A percentile compares a stretch with the other conserved stretches of the same genome.
These are phyloP conservation scores for Tineola bisselliella DNA, from an alignment of 2,888 invertebrate genomes.

Conservation along the genomic window DNA sequence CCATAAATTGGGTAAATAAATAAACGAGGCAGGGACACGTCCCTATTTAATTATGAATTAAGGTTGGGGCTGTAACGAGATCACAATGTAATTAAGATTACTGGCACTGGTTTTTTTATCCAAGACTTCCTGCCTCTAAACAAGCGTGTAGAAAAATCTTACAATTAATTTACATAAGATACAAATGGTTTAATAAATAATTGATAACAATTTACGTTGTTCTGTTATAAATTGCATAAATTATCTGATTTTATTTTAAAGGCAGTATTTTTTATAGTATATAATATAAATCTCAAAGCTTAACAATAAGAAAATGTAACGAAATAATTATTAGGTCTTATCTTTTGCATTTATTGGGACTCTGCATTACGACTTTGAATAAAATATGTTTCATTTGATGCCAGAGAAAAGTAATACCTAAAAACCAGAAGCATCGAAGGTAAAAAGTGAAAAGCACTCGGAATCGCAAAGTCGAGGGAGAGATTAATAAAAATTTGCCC, in stretches of 20 bases:
- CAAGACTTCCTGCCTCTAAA: background rate
- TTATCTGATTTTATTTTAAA: no score
- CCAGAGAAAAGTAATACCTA: constrained; percentile 11
- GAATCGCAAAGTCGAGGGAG: constrained; percentile 22
- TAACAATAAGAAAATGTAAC: background rate
- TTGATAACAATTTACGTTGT: background rate
- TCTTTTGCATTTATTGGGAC: background rate
- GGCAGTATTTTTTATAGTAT: no score
- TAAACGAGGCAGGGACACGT: constrained; percentile 53
- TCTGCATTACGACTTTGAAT: constrained; percentile 6
- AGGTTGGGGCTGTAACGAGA: constrained; percentile 58
- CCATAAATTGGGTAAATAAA: constrained; percentile 62
- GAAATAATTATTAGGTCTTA: background rate
- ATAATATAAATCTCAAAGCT: background rate
- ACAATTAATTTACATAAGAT: background rate
- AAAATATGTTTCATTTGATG: constrained; percentile 14
- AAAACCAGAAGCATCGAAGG: constrained; percentile 11
- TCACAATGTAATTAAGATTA: constrained; percentile 67
- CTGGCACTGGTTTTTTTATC: constrained; percentile 50
- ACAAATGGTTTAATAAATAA: background rate
- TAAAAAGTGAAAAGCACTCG: constrained; percentile 13
- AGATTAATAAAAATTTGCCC: constrained; percentile 59
- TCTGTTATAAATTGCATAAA: background rate
- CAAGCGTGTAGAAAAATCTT: background rate
- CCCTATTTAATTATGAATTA: constrained; percentile 67